These are phyloP conservation scores for Trilocha varians DNA, from an alignment of 2,888 invertebrate species.

Conservation along the genomic window DNA sequence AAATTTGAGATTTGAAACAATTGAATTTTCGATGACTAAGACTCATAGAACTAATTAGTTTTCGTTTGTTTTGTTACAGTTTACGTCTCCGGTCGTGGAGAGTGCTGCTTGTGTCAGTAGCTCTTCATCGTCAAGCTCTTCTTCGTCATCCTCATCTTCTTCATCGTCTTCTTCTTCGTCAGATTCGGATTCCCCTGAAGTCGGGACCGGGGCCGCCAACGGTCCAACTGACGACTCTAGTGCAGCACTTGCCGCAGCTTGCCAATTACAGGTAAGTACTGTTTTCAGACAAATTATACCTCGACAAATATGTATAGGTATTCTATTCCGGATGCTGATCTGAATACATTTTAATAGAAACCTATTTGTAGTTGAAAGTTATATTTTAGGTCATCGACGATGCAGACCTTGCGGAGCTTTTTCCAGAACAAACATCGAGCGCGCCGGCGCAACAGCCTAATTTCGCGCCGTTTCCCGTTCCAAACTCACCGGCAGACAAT, in stretches of 20 bases:
- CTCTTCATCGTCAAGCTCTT: constrained; percentile 57
- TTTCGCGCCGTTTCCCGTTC: constrained; percentile 70
- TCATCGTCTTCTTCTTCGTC: constrained; percentile 64
- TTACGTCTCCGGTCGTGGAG: constrained; percentile 49
- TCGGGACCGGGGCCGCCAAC: constrained; percentile 49
- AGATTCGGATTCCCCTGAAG: constrained; percentile 61
- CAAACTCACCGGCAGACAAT: constrained; percentile 48
- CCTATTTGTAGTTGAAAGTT: constrained; percentile 7
- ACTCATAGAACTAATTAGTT: neutral
- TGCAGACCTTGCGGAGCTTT: constrained; percentile 84
- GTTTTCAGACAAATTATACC: no score
- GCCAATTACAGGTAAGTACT: constrained; percentile 72
- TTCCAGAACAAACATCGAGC: constrained; percentile 79
- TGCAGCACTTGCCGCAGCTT: constrained; percentile 71
- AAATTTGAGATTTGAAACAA: no score
- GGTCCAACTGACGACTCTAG: constrained; percentile 67
- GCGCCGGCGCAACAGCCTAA: constrained; percentile 73
- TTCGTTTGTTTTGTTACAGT: constrained; percentile 30
- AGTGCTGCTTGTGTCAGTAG: constrained; percentile 56
- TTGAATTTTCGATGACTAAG: no score
- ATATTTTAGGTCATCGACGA: constrained; percentile 79
- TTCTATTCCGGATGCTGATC: neutral
- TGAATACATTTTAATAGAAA: constrained; percentile 6
- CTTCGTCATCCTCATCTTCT: constrained; percentile 57
- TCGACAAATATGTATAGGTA: no score